A percentile compares a stretch with the other conserved stretches of the same genome.
Conservation (phyloP, 2,888 invertebrate genomes). For the Sturmia bella region DNA sequence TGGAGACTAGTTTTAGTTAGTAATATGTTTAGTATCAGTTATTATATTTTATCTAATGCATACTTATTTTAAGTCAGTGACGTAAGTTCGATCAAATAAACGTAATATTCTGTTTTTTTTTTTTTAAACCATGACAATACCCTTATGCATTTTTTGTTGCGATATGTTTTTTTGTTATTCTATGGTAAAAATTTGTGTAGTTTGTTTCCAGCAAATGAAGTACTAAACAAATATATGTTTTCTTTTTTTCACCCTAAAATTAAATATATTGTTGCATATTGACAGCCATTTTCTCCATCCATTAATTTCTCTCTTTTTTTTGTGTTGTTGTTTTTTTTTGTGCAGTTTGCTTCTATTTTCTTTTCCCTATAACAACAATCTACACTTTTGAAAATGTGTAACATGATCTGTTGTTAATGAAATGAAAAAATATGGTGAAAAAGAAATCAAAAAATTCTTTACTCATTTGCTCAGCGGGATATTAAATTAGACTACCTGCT, state of each 20-base stretch:
- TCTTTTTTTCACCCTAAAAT: slow-evolving; percentile 35
- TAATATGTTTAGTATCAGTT: no score
- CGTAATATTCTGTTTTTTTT: neutral
- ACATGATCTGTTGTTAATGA: slow-evolving; percentile 50
- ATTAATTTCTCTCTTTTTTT: neutral
- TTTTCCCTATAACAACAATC: slow-evolving; percentile 32
- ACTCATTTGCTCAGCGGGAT: slow-evolving; percentile 60
- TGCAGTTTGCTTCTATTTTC: slow-evolving; percentile 17
- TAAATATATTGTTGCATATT: slow-evolving; percentile 9
- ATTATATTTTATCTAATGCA: no score
- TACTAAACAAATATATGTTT: no score
- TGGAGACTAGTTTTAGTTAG: no score
- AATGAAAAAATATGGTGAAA: slow-evolving; percentile 22
- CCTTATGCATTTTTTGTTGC: no score
- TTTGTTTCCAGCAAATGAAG: no score
- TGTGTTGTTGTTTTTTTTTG: neutral
- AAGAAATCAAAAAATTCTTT: slow-evolving; percentile 14
- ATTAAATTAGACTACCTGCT: slow-evolving; percentile 29
- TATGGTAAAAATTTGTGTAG: no score
- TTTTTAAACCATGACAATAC: neutral
- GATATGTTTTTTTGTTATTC: no score
- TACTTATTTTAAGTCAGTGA: no score
- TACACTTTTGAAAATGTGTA: slow-evolving; percentile 39
- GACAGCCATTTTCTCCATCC: slow-evolving; percentile 25
- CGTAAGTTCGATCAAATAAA: no score